A percentile compares a stretch with the other conserved stretches of the same genome.
Evolutionary conservation across 2,797 vertebrate species (phyloP).

Genomic region (Dallia pectoralis): DNA sequence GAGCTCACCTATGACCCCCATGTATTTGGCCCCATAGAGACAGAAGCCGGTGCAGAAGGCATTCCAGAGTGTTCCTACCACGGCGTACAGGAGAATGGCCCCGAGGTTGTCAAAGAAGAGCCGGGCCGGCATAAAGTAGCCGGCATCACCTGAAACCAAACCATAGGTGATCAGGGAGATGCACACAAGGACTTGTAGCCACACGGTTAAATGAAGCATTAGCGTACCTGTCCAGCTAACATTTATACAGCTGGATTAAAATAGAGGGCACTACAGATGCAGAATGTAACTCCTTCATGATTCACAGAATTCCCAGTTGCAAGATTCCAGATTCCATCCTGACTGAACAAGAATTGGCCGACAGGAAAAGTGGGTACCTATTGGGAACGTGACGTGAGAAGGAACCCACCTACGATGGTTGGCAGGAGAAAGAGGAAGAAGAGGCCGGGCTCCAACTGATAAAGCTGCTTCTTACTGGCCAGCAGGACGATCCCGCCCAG

Average conservation of each 20-base stretch:
- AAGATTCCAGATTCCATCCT: too few relatives aligned
- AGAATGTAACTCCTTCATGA: too few relatives aligned
- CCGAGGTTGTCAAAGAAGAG: constrained; percentile 95
- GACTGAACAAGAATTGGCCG: too few relatives aligned
- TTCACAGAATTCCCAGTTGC: too few relatives aligned
- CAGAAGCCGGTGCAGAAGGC: constrained; percentile 88
- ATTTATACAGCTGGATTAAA: too few relatives aligned
- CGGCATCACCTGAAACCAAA: constrained; percentile 75
- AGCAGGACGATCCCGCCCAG: constrained; percentile 89
- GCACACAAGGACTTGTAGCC: neutral
- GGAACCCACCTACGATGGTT: constrained; percentile 78
- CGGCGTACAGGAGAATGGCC: constrained; percentile 90
- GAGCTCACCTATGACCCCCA: constrained; percentile 85
- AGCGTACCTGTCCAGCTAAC: too few relatives aligned
- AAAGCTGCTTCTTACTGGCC: constrained; percentile 89
- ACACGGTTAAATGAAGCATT: neutral
- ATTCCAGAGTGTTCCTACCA: constrained; percentile 95
- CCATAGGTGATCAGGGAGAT: neutral
- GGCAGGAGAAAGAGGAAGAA: constrained; percentile 97
- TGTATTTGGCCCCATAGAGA: constrained; percentile 83
- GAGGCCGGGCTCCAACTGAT: constrained; percentile 91
- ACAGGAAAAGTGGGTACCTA: too few relatives aligned
- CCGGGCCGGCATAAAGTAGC: constrained; percentile 94
- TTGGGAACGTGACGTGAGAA: too few relatives aligned
- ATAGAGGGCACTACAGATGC: too few relatives aligned